Evolutionary conservation across 2,113 vertebrate species (phyloP).

Genomic region (Halcyon senegalensis): DNA sequence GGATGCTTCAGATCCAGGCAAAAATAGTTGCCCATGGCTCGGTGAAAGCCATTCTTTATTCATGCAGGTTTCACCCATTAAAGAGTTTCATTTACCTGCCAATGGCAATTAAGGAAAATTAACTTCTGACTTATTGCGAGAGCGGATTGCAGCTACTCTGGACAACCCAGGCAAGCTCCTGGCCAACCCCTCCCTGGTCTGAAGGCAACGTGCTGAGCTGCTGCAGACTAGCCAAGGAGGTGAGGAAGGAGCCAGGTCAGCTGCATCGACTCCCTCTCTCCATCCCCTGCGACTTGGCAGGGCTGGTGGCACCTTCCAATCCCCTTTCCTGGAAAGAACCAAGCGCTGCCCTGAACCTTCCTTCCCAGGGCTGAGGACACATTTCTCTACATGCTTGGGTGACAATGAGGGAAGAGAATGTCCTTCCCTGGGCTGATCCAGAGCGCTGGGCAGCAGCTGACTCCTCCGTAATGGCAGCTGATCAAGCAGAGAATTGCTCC

Average conservation of each 20-base stretch:
- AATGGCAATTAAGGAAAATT: background rate
- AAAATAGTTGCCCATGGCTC: background rate
- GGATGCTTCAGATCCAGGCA: background rate
- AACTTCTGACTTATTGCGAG: fast-evolving
- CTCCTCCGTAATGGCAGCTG: background rate
- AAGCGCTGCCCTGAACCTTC: fast-evolving
- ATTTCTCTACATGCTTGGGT: background rate
- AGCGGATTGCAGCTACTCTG: background rate
- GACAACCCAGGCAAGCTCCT: background rate
- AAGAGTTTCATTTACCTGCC: background rate
- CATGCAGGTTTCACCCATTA: background rate
- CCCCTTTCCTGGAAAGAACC: background rate
- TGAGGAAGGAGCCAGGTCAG: background rate
- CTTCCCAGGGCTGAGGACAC: background rate
- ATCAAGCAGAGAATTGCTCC: background rate
- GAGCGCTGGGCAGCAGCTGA: background rate
- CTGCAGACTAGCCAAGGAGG: background rate
- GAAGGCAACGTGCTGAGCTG: background rate
- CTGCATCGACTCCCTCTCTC: background rate
- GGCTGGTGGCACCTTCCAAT: background rate
- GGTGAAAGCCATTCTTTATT: background rate
- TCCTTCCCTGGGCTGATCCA: background rate
- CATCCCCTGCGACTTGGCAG: background rate
- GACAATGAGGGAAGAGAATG: background rate
- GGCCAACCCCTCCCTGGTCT: background rate